Conservation (phyloP, 2,888 invertebrate species). For the Chymomyza fuscimana region DNA sequence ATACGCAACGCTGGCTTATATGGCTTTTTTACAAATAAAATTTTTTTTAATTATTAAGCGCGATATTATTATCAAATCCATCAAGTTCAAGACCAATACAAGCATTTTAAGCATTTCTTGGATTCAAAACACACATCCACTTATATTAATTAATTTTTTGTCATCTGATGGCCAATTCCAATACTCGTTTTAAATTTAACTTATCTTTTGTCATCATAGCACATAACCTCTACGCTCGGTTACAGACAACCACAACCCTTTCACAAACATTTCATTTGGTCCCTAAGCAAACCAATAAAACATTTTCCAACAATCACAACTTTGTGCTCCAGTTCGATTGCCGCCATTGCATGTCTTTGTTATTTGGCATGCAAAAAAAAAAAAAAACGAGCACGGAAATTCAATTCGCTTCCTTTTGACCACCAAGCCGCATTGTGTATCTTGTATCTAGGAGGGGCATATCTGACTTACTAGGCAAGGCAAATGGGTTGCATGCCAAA, state of each 20-base stretch:
- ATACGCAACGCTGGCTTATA: too few relatives aligned
- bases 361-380: conserved; percentile 41
- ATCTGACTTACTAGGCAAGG: conserved; percentile 1
- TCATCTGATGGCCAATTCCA: background rate
- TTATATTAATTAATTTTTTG: background rate
- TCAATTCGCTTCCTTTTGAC: conserved; percentile 26
- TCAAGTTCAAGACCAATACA: too few relatives aligned
- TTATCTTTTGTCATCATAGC: background rate
- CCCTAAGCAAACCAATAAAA: conserved; percentile 57
- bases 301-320: conserved; percentile 68
- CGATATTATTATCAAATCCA: too few relatives aligned
- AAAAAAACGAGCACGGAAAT: conserved; percentile 28
- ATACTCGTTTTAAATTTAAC: background rate
- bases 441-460: too few relatives aligned
- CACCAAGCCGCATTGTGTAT: background rate
- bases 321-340: conserved; percentile 56
- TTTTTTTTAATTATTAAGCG: too few relatives aligned
- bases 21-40: too few relatives aligned
- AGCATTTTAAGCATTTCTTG: too few relatives aligned
- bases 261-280: background rate
- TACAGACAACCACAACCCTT: background rate
- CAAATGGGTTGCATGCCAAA: conserved; percentile 49
- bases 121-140: background rate
- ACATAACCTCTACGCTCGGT: background rate
- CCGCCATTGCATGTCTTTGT: conserved; percentile 59